Evolutionary conservation across 2,888 invertebrate genomes (phyloP).

Genomic region (Ditula angustiorana): DNA sequence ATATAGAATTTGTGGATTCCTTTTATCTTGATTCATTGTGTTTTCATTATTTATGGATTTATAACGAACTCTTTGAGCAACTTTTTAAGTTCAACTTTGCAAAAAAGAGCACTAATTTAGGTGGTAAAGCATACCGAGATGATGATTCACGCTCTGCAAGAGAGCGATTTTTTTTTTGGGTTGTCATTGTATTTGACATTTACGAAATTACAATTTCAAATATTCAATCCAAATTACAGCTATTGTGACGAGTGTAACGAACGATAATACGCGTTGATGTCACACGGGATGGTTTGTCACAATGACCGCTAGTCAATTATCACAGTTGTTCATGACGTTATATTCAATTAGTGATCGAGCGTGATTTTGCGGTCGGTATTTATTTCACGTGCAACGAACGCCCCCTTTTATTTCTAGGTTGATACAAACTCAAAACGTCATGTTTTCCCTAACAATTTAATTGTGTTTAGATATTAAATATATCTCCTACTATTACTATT

Average conservation of each 20-base stretch:
- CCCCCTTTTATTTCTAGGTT: background rate
- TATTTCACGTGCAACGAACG: background rate
- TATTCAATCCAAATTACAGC: background rate
- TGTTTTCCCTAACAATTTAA: too few species aligned
- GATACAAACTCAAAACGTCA: too few species aligned
- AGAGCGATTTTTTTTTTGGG: background rate
- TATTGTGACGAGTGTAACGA: conserved; percentile 7
- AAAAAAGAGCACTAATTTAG: too few species aligned
- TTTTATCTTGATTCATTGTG: too few species aligned
- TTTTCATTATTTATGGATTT: too few species aligned
- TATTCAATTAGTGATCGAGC: conserved; percentile 15
- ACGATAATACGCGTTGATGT: conserved; percentile 20
- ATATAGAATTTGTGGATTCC: too few species aligned
- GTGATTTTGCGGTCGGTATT: background rate
- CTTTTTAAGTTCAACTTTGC: too few species aligned
- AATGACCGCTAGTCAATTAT: conserved; percentile 26
- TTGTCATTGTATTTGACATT: background rate
- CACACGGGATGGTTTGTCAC: conserved; percentile 31
- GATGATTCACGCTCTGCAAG: too few species aligned
- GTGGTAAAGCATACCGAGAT: too few species aligned
- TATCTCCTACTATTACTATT: too few species aligned
- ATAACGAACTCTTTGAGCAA: too few species aligned
- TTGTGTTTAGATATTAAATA: too few species aligned
- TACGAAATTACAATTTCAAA: background rate
- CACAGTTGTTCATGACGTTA: conserved; percentile 22